Evolutionary conservation across 2,888 invertebrate genomes (phyloP).

Genomic region (Nymphalis urticae): DNA sequence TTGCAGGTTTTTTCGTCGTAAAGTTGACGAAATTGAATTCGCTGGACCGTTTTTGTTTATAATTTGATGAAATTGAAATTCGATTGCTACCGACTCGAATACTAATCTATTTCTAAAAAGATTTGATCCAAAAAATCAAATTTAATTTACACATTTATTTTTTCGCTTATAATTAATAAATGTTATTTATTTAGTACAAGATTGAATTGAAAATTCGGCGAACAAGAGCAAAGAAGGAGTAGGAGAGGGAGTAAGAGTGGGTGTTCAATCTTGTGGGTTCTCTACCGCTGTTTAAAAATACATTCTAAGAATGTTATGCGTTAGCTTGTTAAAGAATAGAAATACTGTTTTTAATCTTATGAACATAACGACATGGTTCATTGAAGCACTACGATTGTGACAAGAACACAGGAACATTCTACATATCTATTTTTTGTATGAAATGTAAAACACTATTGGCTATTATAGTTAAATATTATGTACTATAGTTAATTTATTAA

Average conservation of each 20-base stretch:
- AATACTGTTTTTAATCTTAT: too few relatives aligned
- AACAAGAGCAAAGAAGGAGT: too few relatives aligned
- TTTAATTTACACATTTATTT: not conserved
- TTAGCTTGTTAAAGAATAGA: too few relatives aligned
- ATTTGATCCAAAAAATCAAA: not conserved
- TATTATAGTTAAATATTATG: too few relatives aligned
- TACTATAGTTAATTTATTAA: too few relatives aligned
- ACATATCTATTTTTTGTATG: not conserved
- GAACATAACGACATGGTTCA: constrained; percentile 41
- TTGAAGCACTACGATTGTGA: constrained; percentile 16
- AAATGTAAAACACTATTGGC: not conserved
- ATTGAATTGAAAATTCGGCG: too few relatives aligned
- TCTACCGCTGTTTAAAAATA: too few relatives aligned
- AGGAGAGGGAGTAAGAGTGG: too few relatives aligned
- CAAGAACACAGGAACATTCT: not conserved
- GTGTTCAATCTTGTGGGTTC: too few relatives aligned
- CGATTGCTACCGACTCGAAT: constrained; percentile 10
- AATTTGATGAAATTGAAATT: constrained; percentile 8
- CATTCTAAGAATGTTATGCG: too few relatives aligned
- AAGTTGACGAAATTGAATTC: constrained; percentile 36
- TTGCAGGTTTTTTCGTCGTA: constrained; percentile 35
- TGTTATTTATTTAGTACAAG: not conserved
- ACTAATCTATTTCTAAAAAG: constrained; percentile 6
- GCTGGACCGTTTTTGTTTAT: constrained; percentile 24
- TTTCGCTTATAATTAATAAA: not conserved